Base-by-base conservation (phyloP, 2,113 vertebrate species). In the Corydoras sp. region DNA sequence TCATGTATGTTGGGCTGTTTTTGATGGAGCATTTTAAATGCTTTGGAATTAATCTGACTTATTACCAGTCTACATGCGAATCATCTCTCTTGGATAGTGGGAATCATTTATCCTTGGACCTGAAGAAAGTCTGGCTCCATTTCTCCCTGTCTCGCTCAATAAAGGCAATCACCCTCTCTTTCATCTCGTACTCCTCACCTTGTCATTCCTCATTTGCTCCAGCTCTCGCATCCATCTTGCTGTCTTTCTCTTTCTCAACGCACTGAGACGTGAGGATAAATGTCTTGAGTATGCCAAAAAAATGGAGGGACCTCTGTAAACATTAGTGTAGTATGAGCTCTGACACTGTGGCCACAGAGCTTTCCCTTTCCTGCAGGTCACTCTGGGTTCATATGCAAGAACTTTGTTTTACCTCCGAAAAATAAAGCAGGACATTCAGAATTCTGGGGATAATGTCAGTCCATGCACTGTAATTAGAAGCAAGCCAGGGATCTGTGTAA, bases 111-210 rank as follows among this genome's bases (percentile, higher is more conserved):
- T 58, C 63, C 65, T 68, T 74, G 32, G 10, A 50, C 63, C 66
- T 24, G 67, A 62, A 70, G 62, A 65, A 59, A 62, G 51, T 58
- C 58, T 71, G 72, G 50, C 71, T 67, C 58, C 54, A 68, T 74
- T 74, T 78, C 72, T 71, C 60, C 63, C 63, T 61, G 53, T 78
- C 76, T 73, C 50, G 32, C 72, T 74, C 63, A 73, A 74, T 78
- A 71, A 78, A 69, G 0, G 58, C 71, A 74, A 78, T 74, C 68
- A 70, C 65, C 62, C 43, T 32, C 62, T 70, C 55, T 61, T 74
- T 78, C 72, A 62, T 73, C 72, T 78, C 69, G 4, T 58, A 65
- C 71, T 65, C 59, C 72, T 74, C 62, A 74, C 71, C 71, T 74
- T 62, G 71, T 61, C 68, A 73, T 74, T 74, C 59, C 49, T 71